These are phyloP conservation scores for Dendrolimus pini DNA, from an alignment of 2,888 invertebrate species.

Conservation along the genomic window DNA sequence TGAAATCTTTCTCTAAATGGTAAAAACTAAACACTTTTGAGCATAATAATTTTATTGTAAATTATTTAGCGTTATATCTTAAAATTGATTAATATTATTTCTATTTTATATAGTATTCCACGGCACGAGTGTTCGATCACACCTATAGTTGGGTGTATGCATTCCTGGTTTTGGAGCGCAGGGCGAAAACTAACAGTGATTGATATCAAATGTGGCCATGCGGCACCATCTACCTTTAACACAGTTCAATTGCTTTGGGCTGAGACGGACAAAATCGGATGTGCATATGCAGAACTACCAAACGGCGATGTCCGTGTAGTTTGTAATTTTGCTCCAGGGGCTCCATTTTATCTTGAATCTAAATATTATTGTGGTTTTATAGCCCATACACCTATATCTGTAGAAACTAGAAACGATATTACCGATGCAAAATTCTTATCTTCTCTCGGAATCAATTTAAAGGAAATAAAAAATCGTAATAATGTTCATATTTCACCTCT, in stretches of 20 bases:
- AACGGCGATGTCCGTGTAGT: slow-evolving; percentile 51
- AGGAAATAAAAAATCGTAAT: slow-evolving; percentile 8
- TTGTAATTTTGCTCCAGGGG: slow-evolving; percentile 61
- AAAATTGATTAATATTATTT: neutral
- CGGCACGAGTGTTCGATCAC: slow-evolving; percentile 48
- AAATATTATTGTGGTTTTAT: slow-evolving; percentile 54
- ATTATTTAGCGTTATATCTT: neutral
- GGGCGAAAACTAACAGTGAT: slow-evolving; percentile 31
- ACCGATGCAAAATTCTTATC: slow-evolving; percentile 25
- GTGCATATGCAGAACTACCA: slow-evolving; percentile 41
- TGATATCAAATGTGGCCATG: slow-evolving; percentile 53
- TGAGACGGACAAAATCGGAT: slow-evolving; percentile 55
- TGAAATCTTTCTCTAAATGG: slow-evolving; percentile 31
- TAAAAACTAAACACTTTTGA: slow-evolving; percentile 15
- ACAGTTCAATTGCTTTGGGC: slow-evolving; percentile 61
- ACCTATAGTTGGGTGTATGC: slow-evolving; percentile 53
- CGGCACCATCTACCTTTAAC: slow-evolving; percentile 36
- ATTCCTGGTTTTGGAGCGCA: slow-evolving; percentile 56
- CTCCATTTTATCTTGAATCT: slow-evolving; percentile 43
- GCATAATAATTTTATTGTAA: neutral
- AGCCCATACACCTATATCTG: slow-evolving; percentile 18
- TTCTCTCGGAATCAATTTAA: slow-evolving; percentile 28
- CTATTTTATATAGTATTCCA: slow-evolving; percentile 40
- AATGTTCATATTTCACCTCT: neutral
- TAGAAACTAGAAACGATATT: slow-evolving; percentile 14